phyloP scores from a whole-genome alignment of 2,113 vertebrate species.

The Psittacula cyanocephala region DNA sequence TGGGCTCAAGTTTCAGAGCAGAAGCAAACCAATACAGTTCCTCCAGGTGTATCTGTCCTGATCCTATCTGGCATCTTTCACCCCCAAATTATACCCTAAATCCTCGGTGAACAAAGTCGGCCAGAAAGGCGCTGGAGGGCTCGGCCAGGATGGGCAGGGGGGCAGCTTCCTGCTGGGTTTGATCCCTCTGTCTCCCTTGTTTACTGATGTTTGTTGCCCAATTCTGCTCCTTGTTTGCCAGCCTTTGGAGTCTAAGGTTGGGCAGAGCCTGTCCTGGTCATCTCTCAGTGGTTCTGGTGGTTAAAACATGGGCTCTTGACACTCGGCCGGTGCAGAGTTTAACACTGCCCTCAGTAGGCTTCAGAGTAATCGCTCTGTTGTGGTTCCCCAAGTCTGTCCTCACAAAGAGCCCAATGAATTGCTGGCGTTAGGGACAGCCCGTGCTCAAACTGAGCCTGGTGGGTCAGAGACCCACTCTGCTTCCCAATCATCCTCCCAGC shows the following conservation, averaged over 20 bases:
- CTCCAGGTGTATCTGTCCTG: conserved; percentile 49
- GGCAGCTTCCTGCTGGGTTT: neutral
- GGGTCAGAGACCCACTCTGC: neutral
- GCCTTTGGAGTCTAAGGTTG: neutral
- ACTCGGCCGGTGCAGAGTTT: neutral
- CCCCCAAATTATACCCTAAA: conserved; percentile 55
- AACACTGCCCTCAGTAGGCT: neutral
- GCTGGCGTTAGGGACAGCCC: too few species aligned
- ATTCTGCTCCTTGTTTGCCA: neutral
- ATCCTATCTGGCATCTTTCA: conserved; percentile 56
- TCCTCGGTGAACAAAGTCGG: conserved; percentile 15
- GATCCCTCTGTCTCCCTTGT: neutral
- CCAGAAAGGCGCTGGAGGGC: neutral
- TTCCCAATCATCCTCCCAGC: neutral
- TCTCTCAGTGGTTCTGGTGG: neutral
- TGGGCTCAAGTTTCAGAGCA: conserved; percentile 39
- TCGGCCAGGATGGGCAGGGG: neutral
- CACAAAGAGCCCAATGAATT: neutral
- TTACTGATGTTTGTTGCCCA: neutral
- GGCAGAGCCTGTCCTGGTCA: accelerated
- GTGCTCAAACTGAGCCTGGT: accelerated
- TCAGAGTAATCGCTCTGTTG: neutral
- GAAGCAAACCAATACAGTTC: neutral
- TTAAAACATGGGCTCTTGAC: neutral
- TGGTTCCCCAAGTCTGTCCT: neutral